Base-by-base conservation (phyloP, 2,888 invertebrate genomes). In the Drosophila anomalata region DNA sequence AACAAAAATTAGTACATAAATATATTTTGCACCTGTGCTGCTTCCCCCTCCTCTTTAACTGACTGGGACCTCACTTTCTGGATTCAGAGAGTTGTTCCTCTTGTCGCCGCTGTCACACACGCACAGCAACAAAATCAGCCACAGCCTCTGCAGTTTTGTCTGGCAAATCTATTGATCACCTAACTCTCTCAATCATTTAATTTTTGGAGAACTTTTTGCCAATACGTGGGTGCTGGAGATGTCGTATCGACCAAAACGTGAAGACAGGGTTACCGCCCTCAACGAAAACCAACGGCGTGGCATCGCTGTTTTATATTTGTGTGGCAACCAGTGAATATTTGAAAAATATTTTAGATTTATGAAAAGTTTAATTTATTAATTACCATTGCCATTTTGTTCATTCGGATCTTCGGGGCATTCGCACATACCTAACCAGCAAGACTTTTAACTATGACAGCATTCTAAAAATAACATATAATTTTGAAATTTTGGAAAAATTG, bases 41-140 rank as follows among this genome's bases (percentile, higher is more conserved):
- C 46, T 60, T 61, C 46, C 44, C 26, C 36, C 36, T 36, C 36
- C 36, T 31, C 46, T 26, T 33, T 22, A 12, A 33, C 33, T n/a
- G 36, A 9, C 11, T 36, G 31, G 41, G 41, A 2, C 12, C 36
- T 62, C 63, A 63, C 62, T 62, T 62, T 26, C 39, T 17, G 39
- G 24, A 12, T 17, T 44, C 3, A 22, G 31, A 39, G 8, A 50
- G 8, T 17, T 54, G n/a, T 55, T 7, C 24, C 14, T 67, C 31
- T 39, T 47, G 26, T 55, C 14, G 24, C 55, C 29, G 46, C 46
- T 65, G 67, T 47, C 41, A 47, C 67, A 67, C 54, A 65, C 54
- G 67, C 46, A 67, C 67, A 65, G 67, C 67, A 54, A 29, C 33
- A 66, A 31, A 53, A 54, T 14, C 55, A 67, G 56, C 56, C 47